These are phyloP conservation scores for Ariolimax columbianus DNA, from an alignment of 2,888 invertebrate genomes.

Conservation along the genomic window DNA sequence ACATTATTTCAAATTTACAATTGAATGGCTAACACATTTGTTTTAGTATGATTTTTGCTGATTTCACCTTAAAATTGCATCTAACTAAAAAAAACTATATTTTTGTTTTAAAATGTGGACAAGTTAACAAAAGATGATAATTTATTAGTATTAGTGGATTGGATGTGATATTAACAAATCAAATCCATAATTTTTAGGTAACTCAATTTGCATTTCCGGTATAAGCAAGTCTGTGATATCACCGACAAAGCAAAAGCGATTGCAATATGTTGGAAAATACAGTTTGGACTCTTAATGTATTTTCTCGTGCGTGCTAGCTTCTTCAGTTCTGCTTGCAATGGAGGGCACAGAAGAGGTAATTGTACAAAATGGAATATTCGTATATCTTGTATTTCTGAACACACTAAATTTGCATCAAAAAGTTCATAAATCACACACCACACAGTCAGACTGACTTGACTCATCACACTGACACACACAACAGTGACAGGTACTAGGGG, in stretches of 20 bases:
- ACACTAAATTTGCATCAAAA: too few relatives aligned
- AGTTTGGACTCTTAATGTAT: background rate
- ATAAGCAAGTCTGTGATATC: slow-evolving; percentile 36
- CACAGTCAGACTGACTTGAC: too few relatives aligned
- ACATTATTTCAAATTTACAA: too few relatives aligned
- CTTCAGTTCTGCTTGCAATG: slow-evolving; percentile 8
- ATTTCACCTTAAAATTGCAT: too few relatives aligned
- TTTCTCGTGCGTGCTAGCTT: background rate
- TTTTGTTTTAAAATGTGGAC: background rate
- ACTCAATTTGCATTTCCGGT: slow-evolving; percentile 49
- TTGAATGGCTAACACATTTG: too few relatives aligned
- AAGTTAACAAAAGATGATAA: background rate
- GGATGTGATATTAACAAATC: slow-evolving; percentile 6
- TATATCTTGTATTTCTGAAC: background rate
- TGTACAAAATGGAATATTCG: background rate
- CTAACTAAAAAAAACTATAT: too few relatives aligned
- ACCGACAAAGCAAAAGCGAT: background rate
- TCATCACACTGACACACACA: too few relatives aligned
- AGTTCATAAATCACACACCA: too few relatives aligned
- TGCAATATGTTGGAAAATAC: background rate
- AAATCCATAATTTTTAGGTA: slow-evolving; percentile 13
- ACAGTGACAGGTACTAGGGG: too few relatives aligned
- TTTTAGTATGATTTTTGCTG: too few relatives aligned
- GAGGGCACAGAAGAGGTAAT: slow-evolving; percentile 39
- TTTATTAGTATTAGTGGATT: slow-evolving; percentile 20